Conservation (phyloP, 2,113 vertebrate species). For the Entelurus aequoreus region DNA sequence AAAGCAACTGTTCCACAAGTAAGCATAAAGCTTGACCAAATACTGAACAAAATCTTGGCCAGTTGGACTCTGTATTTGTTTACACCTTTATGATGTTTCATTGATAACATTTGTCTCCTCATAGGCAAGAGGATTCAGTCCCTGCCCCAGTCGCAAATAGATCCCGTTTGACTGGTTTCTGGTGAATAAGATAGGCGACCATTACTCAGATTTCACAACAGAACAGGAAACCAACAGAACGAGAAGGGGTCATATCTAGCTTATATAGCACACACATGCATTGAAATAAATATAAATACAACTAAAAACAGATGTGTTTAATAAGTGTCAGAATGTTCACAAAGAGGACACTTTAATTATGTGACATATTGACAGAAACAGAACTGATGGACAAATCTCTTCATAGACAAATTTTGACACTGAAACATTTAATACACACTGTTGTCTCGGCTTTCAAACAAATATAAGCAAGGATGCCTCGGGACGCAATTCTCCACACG, state of each 20-base stretch:
- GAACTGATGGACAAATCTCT: too few relatives aligned
- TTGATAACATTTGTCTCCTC: neutral
- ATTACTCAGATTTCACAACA: conserved; percentile 50
- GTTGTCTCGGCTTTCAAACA: too few relatives aligned
- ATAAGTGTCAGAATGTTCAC: too few relatives aligned
- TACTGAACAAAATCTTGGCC: neutral
- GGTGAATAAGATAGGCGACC: conserved; percentile 29
- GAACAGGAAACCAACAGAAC: neutral
- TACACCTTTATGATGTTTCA: neutral
- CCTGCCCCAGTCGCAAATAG: conserved; percentile 13
- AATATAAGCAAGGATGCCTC: too few relatives aligned
- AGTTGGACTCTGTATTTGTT: neutral
- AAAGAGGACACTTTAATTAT: too few relatives aligned
- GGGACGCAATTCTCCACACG: too few relatives aligned
- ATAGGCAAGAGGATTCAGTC: conserved; percentile 5
- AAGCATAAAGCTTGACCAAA: neutral
- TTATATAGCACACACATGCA: neutral
- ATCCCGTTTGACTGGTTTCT: conserved; percentile 60
- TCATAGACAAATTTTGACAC: too few relatives aligned
- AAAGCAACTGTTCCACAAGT: conserved; percentile 34
- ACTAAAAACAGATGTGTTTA: too few relatives aligned
- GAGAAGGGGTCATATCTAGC: neutral
- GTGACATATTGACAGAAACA: too few relatives aligned
- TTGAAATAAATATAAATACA: too few relatives aligned
- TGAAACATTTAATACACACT: too few relatives aligned